These are phyloP conservation scores for Lissocephala sabroskyi DNA, from an alignment of 2,888 invertebrate genomes.

Conservation along the genomic window DNA sequence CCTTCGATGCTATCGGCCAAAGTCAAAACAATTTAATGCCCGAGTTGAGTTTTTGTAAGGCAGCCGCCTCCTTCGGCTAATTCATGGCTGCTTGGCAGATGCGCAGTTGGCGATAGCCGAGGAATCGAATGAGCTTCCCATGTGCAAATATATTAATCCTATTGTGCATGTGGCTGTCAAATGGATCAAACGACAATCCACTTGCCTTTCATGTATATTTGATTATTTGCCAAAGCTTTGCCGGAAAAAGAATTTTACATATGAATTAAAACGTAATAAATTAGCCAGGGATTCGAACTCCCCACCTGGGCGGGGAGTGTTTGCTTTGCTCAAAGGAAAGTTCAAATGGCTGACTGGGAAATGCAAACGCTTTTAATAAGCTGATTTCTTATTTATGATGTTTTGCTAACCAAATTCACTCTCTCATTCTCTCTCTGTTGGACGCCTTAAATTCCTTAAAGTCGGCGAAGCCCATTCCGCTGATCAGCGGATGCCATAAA, in stretches of 20 bases:
- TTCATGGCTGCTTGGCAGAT: too few species aligned
- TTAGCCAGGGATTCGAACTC: slow-evolving; percentile 32
- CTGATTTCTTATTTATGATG: slow-evolving; percentile 67
- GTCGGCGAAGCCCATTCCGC: too few species aligned
- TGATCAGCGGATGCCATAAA: slow-evolving; percentile 42
- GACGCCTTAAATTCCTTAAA: neutral
- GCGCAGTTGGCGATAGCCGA: neutral
- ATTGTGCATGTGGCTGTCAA: slow-evolving; percentile 29
- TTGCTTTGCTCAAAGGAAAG: slow-evolving; percentile 28
- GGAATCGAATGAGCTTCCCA: slow-evolving; percentile 5
- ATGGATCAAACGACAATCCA: slow-evolving; percentile 7
- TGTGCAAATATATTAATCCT: slow-evolving; percentile 20
- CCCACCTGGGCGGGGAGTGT: neutral
- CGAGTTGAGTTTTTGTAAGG: slow-evolving; percentile 66
- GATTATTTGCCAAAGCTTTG: slow-evolving; percentile 52
- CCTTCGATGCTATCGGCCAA: slow-evolving; percentile 45
- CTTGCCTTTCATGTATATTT: slow-evolving; percentile 41
- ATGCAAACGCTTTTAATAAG: slow-evolving; percentile 59
- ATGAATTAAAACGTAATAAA: slow-evolving; percentile 65
- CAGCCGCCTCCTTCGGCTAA: neutral
- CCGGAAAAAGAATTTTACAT: slow-evolving; percentile 37
- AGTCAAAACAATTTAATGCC: slow-evolving; percentile 72
- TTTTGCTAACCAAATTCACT: slow-evolving; percentile 8
- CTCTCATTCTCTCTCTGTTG: too few species aligned
- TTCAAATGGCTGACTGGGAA: too few species aligned